phyloP scores from a whole-genome alignment of 2,113 vertebrate species.

The Eulacestoma nigropectus region DNA sequence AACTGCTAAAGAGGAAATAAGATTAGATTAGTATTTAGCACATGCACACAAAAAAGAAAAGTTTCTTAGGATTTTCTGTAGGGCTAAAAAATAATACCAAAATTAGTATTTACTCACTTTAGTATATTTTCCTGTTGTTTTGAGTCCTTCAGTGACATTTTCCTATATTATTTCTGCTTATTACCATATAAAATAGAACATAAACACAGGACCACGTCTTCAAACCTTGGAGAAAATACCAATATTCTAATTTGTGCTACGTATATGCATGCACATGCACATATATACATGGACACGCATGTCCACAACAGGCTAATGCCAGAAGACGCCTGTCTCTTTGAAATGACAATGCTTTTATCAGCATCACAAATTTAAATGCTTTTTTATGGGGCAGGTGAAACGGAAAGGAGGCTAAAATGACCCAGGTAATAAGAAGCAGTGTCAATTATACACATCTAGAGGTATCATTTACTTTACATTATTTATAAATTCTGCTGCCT shows the following conservation, averaged over 20 bases:
- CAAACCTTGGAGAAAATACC: neutral
- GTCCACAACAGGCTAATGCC: neutral
- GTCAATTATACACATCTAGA: neutral
- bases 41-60: neutral
- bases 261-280: neutral
- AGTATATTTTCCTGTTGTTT: neutral
- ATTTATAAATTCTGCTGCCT: neutral
- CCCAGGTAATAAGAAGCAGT: neutral
- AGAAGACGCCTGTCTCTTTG: neutral
- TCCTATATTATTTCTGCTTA: neutral
- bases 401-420: neutral
- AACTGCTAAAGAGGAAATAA: neutral
- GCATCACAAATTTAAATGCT: neutral
- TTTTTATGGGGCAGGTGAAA: neutral
- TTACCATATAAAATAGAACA: neutral
- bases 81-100: neutral
- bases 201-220: neutral
- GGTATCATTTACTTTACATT: neutral
- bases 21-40: neutral
- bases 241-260: neutral
- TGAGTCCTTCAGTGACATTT: neutral
- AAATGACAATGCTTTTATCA: neutral
- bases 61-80: neutral
- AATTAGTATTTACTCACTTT: neutral
- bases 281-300: neutral